Evolutionary conservation across 1,140 invertebrate species (phyloP).

Genomic region (Platorchestia sp.): DNA sequence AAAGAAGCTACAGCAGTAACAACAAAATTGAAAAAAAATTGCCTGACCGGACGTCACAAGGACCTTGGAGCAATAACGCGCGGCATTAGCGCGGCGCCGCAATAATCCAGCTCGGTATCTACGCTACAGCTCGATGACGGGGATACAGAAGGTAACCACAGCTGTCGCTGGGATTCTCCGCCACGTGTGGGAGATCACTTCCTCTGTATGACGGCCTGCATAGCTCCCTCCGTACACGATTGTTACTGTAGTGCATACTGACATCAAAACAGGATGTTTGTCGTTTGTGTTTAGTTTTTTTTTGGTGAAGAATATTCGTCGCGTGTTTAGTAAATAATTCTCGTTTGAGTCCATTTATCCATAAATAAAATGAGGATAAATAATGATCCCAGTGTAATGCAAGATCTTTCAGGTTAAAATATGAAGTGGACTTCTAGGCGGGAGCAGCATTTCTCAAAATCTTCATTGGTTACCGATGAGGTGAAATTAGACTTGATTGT

Average conservation of each 20-base stretch:
- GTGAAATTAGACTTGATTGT: too few relatives aligned
- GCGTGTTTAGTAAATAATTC: not conserved
- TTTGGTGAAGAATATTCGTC: not conserved
- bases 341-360: too few relatives aligned
- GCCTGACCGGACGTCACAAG: not conserved
- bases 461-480: too few relatives aligned
- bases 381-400: too few relatives aligned
- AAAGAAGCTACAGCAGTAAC: too few relatives aligned
- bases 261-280: not conserved
- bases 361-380: too few relatives aligned
- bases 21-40: not conserved
- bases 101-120: not conserved
- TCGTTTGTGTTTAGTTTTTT: too few relatives aligned
- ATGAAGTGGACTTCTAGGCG: too few relatives aligned
- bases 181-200: not conserved
- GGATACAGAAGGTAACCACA: not conserved
- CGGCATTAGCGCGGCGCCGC: not conserved
- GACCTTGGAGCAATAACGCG: not conserved
- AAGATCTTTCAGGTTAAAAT: too few relatives aligned
- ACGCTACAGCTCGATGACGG: not conserved
- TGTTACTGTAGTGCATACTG: not conserved
- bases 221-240: too few relatives aligned
- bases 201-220: not conserved
- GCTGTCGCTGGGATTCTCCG: not conserved
- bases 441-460: too few relatives aligned